Evolutionary conservation across 2,113 vertebrate genomes (phyloP).

Genomic region (Pseudopodoces humilis): DNA sequence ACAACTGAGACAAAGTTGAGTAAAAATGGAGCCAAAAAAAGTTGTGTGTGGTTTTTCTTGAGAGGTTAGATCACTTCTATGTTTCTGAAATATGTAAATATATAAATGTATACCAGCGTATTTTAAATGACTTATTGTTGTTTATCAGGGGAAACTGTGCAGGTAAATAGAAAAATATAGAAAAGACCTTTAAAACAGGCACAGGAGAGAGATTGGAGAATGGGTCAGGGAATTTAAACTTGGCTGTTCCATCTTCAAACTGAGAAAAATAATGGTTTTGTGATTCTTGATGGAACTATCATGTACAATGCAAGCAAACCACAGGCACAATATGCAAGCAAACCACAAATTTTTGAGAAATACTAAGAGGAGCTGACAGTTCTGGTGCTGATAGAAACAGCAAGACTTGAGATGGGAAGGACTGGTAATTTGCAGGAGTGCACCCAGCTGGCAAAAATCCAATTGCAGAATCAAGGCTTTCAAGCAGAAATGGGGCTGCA

Average conservation of each 20-base stretch:
- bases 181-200: background rate
- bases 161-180: background rate
- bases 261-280: background rate
- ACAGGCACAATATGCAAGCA: background rate
- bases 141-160: background rate
- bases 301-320: background rate
- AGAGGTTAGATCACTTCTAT: slow-evolving; percentile 55
- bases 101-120: background rate
- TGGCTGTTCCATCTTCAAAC: background rate
- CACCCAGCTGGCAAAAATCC: background rate
- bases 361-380: slow-evolving; percentile 1
- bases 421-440: background rate
- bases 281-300: background rate
- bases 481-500: background rate
- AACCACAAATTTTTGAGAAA: background rate
- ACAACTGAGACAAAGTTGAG: slow-evolving; percentile 64
- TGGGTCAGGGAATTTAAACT: background rate
- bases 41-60: slow-evolving; percentile 48
- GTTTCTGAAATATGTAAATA: slow-evolving; percentile 47
- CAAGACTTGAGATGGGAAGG: background rate
- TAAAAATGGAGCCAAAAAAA: slow-evolving; percentile 61
- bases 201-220: background rate
- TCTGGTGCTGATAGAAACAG: background rate
- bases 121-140: background rate
- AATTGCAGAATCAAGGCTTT: background rate